Conservation (phyloP, 2,888 invertebrate species). For the Acrobeloides nanus region DNA sequence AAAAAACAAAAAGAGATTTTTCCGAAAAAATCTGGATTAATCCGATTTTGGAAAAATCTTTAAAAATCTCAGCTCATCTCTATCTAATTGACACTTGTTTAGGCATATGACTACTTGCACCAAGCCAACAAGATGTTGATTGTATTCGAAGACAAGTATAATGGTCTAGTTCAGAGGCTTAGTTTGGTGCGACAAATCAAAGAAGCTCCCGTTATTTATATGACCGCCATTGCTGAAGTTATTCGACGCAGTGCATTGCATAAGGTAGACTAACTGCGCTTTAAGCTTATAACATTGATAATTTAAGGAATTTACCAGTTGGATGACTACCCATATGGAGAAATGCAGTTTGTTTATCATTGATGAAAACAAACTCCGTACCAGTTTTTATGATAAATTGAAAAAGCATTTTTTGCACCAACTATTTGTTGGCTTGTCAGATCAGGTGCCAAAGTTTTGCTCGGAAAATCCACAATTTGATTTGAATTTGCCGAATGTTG, state of each 20-base stretch:
- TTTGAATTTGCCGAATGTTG: slow-evolving; percentile 32
- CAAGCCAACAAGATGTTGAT: slow-evolving; percentile 30
- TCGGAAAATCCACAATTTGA: slow-evolving; percentile 35
- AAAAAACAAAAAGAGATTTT: too few species aligned
- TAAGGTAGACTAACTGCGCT: slow-evolving; percentile 11
- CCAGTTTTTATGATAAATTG: slow-evolving; percentile 70
- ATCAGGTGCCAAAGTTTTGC: slow-evolving; percentile 74
- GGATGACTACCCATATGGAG: slow-evolving; percentile 32
- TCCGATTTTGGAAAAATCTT: too few species aligned
- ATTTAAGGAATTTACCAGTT: slow-evolving; percentile 27
- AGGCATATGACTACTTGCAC: slow-evolving; percentile 37
- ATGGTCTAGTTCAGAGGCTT: slow-evolving; percentile 21
- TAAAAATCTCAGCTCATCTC: too few species aligned
- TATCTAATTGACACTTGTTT: slow-evolving; percentile 8
- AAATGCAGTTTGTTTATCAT: slow-evolving; percentile 63
- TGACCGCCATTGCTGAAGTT: slow-evolving; percentile 42
- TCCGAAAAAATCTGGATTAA: too few species aligned
- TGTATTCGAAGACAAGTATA: slow-evolving; percentile 37
- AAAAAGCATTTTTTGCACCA: slow-evolving; percentile 72
- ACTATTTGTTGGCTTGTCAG: slow-evolving; percentile 82
- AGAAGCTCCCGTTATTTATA: slow-evolving; percentile 41
- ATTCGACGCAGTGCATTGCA: slow-evolving; percentile 35
- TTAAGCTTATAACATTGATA: neutral
- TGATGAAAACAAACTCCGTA: slow-evolving; percentile 72
- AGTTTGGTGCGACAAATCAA: slow-evolving; percentile 27